Base-by-base conservation (phyloP, 2,888 invertebrate genomes). In the Chrysolina americana region DNA sequence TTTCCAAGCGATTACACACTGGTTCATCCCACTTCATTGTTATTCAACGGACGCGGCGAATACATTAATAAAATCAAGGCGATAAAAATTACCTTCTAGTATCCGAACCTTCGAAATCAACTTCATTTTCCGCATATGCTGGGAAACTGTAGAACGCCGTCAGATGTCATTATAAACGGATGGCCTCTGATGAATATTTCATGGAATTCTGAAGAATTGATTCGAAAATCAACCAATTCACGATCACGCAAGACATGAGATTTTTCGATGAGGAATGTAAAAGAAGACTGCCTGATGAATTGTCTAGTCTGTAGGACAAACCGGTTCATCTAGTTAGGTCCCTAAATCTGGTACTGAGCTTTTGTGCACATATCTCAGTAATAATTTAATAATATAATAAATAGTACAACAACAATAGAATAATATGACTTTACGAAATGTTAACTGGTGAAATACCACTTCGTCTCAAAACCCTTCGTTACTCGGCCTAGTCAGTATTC, bases 21-120 rank as follows among this genome's bases (percentile, higher is more conserved):
- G 59, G 59, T 59, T 59, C 59, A 59, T 59, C 59, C 59, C 36
- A 59, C 59, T 10, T 59, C 36, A 59, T 59, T 59, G 59, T 59
- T 36, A 59, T 59, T 59, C 59, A 15, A n/a, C 59, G n/a, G 59
- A 28, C 53, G 13, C 21, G 21, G 53, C 19, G 21, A 19, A 11
- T 53, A 53, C 59, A 59, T 59, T 59, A 48, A 53, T 65, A 65
- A 73, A 68, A 73, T 69, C 73, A 73, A 73, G 73, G 73, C 73
- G 23, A 68, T 64, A 64, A 44, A 41, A 47, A 65, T 66, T 66
- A 65, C 68, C 53, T 53, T 53, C 53, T 23, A 21, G 19, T 13
- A 53, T 53, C 64, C 17, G 44, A 69, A 73, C 73, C 73, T 69
- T 69, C 69, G 19, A 62, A 50, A 50, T 53, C 65, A 47, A 36